A percentile compares a stretch with the other conserved stretches of the same genome.
These are phyloP conservation scores for Channa argus DNA, from an alignment of 2,113 vertebrate species.

Conservation along the genomic window DNA sequence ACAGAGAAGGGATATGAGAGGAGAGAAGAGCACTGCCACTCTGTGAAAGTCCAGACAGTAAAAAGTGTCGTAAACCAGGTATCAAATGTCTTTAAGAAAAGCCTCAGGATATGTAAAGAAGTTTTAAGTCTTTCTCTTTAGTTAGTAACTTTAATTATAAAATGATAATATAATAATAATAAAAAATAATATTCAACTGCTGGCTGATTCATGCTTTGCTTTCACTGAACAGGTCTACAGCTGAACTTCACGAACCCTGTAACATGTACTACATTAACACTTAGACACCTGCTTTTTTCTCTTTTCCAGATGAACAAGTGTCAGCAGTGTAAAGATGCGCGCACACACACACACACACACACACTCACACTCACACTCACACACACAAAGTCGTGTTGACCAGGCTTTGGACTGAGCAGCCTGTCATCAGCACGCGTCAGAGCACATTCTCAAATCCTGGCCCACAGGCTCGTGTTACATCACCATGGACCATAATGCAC, in stretches of 20 bases:
- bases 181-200: no score
- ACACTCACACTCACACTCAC: neutral
- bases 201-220: no score
- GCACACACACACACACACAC: neutral
- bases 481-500: constrained; percentile 42
- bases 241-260: neutral
- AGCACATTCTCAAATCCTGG: constrained; percentile 68
- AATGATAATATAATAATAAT: no score
- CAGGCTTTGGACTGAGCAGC: constrained; percentile 45
- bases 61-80: no score
- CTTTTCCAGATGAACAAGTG: constrained; percentile 94
- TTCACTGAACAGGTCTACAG: neutral
- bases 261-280: no score
- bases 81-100: no score
- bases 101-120: no score
- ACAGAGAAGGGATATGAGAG: no score
- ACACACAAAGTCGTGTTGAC: constrained; percentile 1
- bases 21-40: no score
- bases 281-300: constrained; percentile 7
- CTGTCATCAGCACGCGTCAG: constrained; percentile 8
- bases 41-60: no score
- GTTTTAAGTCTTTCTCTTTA: no score
- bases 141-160: no score
- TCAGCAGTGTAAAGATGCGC: constrained; percentile 86
- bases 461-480: constrained; percentile 18